Conservation (phyloP, 2,888 invertebrate genomes). For the Eupithecia pulchellata region DNA sequence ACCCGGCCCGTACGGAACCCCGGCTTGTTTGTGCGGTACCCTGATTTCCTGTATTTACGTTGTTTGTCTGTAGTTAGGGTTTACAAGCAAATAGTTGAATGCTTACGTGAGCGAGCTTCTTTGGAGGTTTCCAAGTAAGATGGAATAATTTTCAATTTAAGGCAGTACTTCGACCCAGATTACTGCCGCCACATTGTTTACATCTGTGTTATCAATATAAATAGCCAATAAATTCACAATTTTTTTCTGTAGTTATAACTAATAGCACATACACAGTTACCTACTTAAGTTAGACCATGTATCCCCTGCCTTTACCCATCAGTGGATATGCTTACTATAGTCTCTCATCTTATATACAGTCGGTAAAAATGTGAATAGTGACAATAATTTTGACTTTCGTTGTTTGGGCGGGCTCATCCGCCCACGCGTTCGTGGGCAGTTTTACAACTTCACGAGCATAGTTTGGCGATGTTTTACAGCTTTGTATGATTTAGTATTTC, state of each 20-base stretch:
- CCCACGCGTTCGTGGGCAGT: no score
- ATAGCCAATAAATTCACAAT: no score
- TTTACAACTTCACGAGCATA: background rate
- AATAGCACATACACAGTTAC: no score
- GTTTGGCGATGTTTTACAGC: background rate
- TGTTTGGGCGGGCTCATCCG: background rate
- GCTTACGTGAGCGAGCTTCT: background rate
- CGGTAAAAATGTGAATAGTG: background rate
- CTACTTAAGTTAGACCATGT: no score
- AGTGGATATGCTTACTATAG: no score
- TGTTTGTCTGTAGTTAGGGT: conserved; percentile 24
- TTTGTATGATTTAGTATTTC: background rate
- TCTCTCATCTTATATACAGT: no score
- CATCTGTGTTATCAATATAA: no score
- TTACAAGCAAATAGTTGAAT: conserved; percentile 12
- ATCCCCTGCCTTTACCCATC: no score
- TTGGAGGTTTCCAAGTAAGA: background rate
- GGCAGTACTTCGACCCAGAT: no score
- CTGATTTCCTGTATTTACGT: conserved; percentile 29
- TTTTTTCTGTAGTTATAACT: no score
- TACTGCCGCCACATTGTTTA: no score
- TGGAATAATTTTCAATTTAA: background rate
- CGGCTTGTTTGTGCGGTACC: conserved; percentile 26
- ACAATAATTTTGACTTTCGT: background rate
- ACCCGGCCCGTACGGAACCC: conserved; percentile 29